Evolutionary conservation across 2,113 vertebrate species (phyloP).

Genomic region (Reinhardtius hippoglossoides): DNA sequence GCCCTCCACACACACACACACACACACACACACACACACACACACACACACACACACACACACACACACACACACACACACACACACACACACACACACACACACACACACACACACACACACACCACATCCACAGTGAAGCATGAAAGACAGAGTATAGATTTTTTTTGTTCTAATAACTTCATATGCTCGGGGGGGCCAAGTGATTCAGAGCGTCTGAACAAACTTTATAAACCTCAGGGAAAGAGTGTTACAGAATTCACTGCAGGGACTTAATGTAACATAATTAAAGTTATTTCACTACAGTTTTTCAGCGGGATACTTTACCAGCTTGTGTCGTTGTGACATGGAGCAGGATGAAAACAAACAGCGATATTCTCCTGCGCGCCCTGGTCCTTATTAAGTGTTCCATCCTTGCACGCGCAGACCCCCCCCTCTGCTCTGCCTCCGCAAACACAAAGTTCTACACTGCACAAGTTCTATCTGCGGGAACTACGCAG

Average conservation of each 20-base stretch:
- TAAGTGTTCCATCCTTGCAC: constrained; percentile 75
- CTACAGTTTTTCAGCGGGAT: constrained; percentile 11
- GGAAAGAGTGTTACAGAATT: background rate
- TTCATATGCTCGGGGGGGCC: background rate
- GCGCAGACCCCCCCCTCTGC: constrained; percentile 43
- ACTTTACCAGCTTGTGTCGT: constrained; percentile 78
- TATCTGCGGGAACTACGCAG: constrained; percentile 50
- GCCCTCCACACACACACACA: background rate
- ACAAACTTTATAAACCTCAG: background rate
- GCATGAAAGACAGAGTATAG: background rate
- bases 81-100: background rate
- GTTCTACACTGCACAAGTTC: constrained; percentile 44
- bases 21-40: background rate
- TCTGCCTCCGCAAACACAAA: constrained; percentile 59
- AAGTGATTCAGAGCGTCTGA: constrained; percentile 14
- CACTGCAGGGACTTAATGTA: no score
- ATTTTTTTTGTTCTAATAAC: constrained; percentile 5
- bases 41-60: background rate
- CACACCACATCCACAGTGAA: constrained; percentile 1
- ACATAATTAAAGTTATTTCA: background rate
- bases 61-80: background rate
- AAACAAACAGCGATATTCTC: constrained; percentile 65
- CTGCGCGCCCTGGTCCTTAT: constrained; percentile 61
- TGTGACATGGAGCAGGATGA: constrained; percentile 64
- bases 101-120: background rate